Evolutionary conservation across 2,113 vertebrate genomes (phyloP), one percentile per base, ranked within the genome.

Genomic region (Puffinus mauretanicus): DNA sequence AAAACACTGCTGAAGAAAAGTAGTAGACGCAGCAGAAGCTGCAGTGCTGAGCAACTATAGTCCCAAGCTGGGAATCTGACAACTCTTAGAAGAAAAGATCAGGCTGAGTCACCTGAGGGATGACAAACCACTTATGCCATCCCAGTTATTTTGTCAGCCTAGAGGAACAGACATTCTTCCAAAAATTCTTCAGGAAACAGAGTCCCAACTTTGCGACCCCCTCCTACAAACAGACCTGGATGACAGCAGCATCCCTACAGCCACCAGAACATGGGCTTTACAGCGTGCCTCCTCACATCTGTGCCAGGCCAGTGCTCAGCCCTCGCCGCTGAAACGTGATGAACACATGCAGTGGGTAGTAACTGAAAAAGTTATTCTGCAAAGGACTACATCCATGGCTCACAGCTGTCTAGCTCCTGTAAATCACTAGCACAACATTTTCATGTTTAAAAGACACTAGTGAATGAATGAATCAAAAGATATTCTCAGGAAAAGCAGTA

Each of bases 261-360:
- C 49, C 69, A 62, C 27, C 42, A 49, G 57, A 52, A 61, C 3
- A 3, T 0, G 10, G 54, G 40, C 36, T 72, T 61, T 22, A 54
- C 66, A 36, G 24, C 5, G 4, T 3, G 9, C 21, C 24, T 38
- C 22, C 54, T 80, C 58, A 6, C 9, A 1, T 0, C 3, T 6
- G 20, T 32, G 26, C 51, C 60, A 30, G 47, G 16, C 25, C 60
- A 75, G 47, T 6, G 24, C 25, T 79, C 30, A 38, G 49, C 49
- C 51, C 36, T 42, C 42, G 36, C 46, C 1, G 3, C 30, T 58
- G 15, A 61, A 85, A 25, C 9, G 7, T 1, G 18, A 24, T 4
- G 9, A 76, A 60, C 27, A 18, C 6, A 5, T 12, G 27, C n/a
- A 42, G 32, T 13, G 16, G 42, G 44, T 18, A 13, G 14, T 20